These are phyloP conservation scores for Sminthopsis crassicaudata DNA, from an alignment of 2,113 vertebrate genomes.

Conservation along the genomic window DNA sequence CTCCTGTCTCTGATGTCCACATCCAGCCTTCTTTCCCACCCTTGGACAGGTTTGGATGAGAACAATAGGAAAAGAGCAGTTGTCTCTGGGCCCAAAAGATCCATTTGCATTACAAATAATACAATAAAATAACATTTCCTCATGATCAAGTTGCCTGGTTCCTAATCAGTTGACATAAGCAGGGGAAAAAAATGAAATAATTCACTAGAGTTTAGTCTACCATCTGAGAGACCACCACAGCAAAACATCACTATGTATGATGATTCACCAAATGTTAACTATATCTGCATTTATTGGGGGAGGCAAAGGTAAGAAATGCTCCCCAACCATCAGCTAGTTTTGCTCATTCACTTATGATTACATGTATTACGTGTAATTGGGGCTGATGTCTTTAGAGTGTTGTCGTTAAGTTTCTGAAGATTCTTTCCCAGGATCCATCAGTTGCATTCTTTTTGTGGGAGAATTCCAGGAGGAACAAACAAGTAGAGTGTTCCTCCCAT, in stretches of 20 bases:
- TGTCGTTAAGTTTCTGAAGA: background rate
- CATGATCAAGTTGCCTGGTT: background rate
- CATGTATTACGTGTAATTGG: background rate
- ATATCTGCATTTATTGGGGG: background rate
- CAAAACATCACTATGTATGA: background rate
- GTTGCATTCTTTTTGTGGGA: background rate
- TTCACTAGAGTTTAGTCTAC: background rate
- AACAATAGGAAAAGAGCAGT: background rate
- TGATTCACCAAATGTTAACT: background rate
- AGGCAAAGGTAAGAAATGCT: background rate
- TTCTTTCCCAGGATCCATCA: background rate
- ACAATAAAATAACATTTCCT: background rate
- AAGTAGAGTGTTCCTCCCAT: background rate
- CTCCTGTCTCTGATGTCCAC: background rate
- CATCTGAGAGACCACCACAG: background rate
- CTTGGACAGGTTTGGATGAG: background rate
- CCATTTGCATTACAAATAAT: background rate
- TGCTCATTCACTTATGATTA: background rate
- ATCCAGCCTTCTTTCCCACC: background rate
- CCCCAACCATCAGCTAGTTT: background rate
- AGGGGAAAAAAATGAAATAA: background rate
- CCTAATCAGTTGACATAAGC: background rate
- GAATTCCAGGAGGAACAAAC: background rate
- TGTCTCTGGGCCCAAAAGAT: background rate
- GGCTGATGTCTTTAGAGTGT: background rate